phyloP scores from a whole-genome alignment of 2,113 vertebrate genomes.

The Empidonax alnorum region DNA sequence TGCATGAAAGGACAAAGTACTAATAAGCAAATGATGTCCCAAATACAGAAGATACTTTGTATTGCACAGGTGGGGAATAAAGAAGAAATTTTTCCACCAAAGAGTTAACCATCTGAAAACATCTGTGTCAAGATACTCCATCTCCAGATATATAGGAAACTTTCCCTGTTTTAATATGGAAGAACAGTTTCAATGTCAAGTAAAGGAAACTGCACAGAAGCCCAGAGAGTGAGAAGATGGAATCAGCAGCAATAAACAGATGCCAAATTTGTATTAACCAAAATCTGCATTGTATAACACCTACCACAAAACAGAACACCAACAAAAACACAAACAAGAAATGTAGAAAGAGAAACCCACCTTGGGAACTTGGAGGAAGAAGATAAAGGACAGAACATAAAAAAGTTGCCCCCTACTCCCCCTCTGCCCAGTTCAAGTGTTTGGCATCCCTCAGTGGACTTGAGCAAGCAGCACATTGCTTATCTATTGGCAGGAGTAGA shows the following conservation, averaged over 20 bases:
- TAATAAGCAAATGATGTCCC: not conserved
- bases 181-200: not conserved
- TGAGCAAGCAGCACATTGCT: not conserved
- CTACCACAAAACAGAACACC: not conserved
- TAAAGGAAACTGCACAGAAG: not conserved
- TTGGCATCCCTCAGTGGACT: not conserved
- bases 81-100: not conserved
- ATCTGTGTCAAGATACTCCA: not conserved
- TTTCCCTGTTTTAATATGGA: not conserved
- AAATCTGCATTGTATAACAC: not conserved
- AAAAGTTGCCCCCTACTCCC: not conserved
- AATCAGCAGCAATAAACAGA: not conserved
- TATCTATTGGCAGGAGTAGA: constrained; percentile 14
- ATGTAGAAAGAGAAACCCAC: not conserved
- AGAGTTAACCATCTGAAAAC: not conserved
- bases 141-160: not conserved
- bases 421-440: not conserved
- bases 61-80: not conserved
- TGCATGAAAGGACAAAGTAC: constrained; percentile 54
- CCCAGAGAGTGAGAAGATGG: not conserved
- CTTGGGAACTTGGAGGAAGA: not conserved
- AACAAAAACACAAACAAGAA: not conserved
- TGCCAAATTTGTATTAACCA: not conserved
- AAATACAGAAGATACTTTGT: constrained; percentile 26
- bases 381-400: not conserved